A percentile compares a stretch with the other conserved stretches of the same genome.
phyloP scores from a whole-genome alignment of 2,113 vertebrate species.

The Vidua chalybeata region DNA sequence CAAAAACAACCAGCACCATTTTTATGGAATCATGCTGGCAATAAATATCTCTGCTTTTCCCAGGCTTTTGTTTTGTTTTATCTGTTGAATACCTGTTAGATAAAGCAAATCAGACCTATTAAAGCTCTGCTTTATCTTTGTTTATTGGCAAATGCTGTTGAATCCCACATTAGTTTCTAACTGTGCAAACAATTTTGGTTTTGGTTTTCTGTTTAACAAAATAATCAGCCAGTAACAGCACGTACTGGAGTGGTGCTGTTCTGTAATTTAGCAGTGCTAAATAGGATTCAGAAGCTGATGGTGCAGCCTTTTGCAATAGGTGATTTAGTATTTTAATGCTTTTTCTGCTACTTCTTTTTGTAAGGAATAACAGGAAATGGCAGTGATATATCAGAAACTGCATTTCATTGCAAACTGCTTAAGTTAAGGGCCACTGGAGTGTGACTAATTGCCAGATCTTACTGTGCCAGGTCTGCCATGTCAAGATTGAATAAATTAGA shows the following conservation, averaged over 20 bases:
- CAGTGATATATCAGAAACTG: background rate
- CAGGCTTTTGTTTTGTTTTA: background rate
- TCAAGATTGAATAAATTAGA: slow-evolving; percentile 15
- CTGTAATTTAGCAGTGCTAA: slow-evolving; percentile 1
- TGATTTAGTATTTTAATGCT: background rate
- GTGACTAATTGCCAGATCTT: slow-evolving; percentile 30
- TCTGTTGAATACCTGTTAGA: background rate
- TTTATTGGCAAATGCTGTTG: background rate
- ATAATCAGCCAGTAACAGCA: background rate
- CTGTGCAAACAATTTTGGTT: slow-evolving; percentile 3
- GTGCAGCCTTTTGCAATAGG: background rate
- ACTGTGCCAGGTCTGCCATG: slow-evolving; percentile 1
- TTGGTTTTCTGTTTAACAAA: slow-evolving; percentile 11
- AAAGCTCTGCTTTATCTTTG: background rate
- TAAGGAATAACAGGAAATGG: background rate
- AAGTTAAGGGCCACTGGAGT: background rate
- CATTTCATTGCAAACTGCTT: background rate
- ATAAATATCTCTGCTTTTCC: background rate
- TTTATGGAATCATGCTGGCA: background rate
- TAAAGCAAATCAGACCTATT: slow-evolving; percentile 10
- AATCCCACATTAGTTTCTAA: slow-evolving; percentile 1
- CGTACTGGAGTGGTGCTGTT: background rate
- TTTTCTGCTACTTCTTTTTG: background rate
- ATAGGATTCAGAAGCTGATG: background rate
- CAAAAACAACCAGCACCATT: background rate